phyloP scores from a whole-genome alignment of 2,888 invertebrate genomes.

The Limnephilus rhombicus region DNA sequence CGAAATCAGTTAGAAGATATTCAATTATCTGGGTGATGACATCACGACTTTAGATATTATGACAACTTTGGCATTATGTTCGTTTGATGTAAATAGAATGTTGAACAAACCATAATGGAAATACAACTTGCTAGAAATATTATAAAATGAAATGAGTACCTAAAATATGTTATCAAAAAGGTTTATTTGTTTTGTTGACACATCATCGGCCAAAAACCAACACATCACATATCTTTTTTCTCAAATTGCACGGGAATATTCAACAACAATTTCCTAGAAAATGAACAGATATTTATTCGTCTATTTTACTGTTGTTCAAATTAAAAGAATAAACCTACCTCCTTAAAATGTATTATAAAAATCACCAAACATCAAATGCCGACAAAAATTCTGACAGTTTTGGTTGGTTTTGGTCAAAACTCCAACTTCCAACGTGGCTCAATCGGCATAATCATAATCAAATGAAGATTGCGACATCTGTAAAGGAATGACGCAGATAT shows the following conservation, averaged over 20 bases:
- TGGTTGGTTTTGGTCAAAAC: neutral
- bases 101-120: neutral
- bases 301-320: neutral
- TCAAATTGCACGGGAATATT: neutral
- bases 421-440: conserved; percentile 53
- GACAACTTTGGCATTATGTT: neutral
- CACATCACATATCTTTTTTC: neutral
- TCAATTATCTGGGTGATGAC: conserved; percentile 34
- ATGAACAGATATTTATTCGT: neutral
- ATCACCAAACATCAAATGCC: conserved; percentile 25
- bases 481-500: neutral
- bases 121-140: neutral
- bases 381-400: conserved; percentile 34
- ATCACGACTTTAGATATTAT: conserved; percentile 39
- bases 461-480: conserved; percentile 16
- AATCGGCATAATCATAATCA: conserved; percentile 21
- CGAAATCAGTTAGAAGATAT: neutral
- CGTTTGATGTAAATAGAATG: neutral
- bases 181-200: conserved; percentile 59
- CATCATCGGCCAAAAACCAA: conserved; percentile 57
- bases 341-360: conserved; percentile 22
- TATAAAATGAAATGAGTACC: neutral
- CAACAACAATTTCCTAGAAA: neutral
- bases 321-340: neutral
- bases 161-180: neutral